These are phyloP conservation scores for Trisateles emortualis DNA, from an alignment of 2,888 invertebrate genomes.

Conservation along the genomic window DNA sequence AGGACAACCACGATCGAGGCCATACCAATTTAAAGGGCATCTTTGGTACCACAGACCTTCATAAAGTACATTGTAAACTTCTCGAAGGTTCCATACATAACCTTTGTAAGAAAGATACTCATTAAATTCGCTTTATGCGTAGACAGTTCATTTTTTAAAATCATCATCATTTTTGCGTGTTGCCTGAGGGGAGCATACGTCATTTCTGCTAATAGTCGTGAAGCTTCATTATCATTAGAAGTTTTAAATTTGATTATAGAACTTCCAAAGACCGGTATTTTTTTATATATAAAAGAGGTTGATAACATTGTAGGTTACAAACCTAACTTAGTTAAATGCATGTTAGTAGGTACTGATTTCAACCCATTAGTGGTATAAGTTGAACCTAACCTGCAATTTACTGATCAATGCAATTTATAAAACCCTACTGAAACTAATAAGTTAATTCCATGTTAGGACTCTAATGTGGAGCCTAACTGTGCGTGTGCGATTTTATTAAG, in stretches of 20 bases:
- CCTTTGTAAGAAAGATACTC: slow-evolving; percentile 37
- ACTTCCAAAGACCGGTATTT: too few relatives aligned
- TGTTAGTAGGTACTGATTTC: too few relatives aligned
- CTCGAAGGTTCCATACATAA: neutral
- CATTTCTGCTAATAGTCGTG: neutral
- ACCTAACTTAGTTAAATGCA: too few relatives aligned
- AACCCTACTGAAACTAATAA: too few relatives aligned
- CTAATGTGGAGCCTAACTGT: too few relatives aligned
- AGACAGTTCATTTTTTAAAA: slow-evolving; percentile 1
- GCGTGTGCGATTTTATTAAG: too few relatives aligned
- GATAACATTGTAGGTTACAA: too few relatives aligned
- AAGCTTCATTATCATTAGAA: slow-evolving; percentile 2
- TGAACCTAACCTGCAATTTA: too few relatives aligned
- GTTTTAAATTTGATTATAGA: neutral
- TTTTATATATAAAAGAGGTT: too few relatives aligned
- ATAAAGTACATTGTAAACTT: neutral
- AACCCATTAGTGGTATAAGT: too few relatives aligned
- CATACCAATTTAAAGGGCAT: slow-evolving; percentile 59
- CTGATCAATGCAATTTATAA: too few relatives aligned
- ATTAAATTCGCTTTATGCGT: slow-evolving; percentile 14
- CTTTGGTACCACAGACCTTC: slow-evolving; percentile 11
- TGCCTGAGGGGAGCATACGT: neutral
- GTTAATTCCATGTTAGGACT: too few relatives aligned
- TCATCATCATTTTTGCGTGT: slow-evolving; percentile 2
- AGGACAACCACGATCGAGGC: slow-evolving; percentile 56